Percentiles rank a stretch among this genome's conserved stretches.
Conservation (phyloP, 2,113 vertebrate genomes). For the Petrocephalus zakoni region DNA sequence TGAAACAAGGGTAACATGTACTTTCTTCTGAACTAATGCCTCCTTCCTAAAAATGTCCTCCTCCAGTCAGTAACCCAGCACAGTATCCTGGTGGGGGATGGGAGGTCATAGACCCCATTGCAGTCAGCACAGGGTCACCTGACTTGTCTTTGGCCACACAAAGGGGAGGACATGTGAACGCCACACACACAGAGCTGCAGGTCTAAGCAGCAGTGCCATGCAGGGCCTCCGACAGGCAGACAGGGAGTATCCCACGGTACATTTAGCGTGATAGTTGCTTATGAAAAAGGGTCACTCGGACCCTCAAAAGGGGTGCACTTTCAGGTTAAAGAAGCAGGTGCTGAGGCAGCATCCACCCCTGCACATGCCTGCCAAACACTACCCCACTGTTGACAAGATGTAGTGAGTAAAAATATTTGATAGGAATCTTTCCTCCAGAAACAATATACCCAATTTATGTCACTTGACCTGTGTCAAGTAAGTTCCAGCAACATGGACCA, state of each 20-base stretch:
- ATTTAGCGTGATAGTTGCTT: background rate
- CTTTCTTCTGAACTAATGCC: too few species aligned
- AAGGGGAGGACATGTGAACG: background rate
- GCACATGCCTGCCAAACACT: background rate
- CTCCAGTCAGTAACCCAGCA: too few species aligned
- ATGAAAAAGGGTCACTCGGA: background rate
- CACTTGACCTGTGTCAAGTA: background rate
- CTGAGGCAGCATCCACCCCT: background rate
- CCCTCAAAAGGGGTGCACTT: background rate
- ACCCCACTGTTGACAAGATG: background rate
- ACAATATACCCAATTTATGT: background rate
- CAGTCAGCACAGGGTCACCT: too few species aligned
- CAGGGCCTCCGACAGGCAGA: background rate
- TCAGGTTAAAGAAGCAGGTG: background rate
- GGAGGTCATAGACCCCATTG: too few species aligned
- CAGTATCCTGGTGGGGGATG: too few species aligned
- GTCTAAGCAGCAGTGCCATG: background rate
- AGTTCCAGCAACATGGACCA: background rate
- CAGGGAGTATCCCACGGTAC: background rate
- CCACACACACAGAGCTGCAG: background rate
- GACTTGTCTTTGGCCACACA: background rate
- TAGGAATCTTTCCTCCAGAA: background rate
- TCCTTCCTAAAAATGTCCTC: background rate
- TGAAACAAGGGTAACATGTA: too few species aligned
- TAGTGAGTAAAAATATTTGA: background rate